Evolutionary conservation across 2,888 invertebrate species (phyloP).

Genomic region (Polymixis flavicincta): DNA sequence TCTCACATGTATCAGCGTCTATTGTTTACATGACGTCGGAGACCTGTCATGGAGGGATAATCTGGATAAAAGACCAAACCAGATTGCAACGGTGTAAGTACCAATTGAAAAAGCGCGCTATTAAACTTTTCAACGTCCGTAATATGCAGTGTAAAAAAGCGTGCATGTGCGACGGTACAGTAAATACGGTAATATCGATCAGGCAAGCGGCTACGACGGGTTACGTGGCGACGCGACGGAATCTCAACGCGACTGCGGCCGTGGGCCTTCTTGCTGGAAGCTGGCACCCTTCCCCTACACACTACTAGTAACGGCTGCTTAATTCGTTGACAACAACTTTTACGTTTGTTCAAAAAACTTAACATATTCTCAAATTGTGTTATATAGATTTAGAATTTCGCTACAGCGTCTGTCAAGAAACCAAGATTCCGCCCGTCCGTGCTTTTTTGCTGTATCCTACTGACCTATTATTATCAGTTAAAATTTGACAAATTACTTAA

Average conservation of each 20-base stretch:
- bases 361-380: constrained; percentile 8
- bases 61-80: constrained; percentile 40
- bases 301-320: constrained; percentile 38
- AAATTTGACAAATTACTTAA: not conserved
- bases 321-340: constrained; percentile 57
- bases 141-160: constrained; percentile 73
- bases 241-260: constrained; percentile 84
- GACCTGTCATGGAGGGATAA: constrained; percentile 64
- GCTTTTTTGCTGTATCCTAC: constrained; percentile 65
- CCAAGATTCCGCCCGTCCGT: constrained; percentile 33
- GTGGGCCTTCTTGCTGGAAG: constrained; percentile 75
- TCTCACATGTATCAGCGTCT: constrained; percentile 66
- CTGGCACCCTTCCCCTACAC: constrained; percentile 64
- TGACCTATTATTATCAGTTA: constrained; percentile 76
- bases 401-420: constrained; percentile 26
- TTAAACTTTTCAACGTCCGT: constrained; percentile 75
- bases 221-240: constrained; percentile 82
- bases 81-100: constrained; percentile 57
- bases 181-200: constrained; percentile 79
- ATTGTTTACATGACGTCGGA: constrained; percentile 74
- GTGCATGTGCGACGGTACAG: constrained; percentile 72
- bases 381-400: constrained; percentile 28
- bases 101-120: constrained; percentile 59
- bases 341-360: constrained; percentile 34
- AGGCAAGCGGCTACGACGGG: constrained; percentile 68